Evolutionary conservation across 2,888 invertebrate species (phyloP), one percentile per base, ranked within the genome.

Genomic region (Hecatera dysodea): DNA sequence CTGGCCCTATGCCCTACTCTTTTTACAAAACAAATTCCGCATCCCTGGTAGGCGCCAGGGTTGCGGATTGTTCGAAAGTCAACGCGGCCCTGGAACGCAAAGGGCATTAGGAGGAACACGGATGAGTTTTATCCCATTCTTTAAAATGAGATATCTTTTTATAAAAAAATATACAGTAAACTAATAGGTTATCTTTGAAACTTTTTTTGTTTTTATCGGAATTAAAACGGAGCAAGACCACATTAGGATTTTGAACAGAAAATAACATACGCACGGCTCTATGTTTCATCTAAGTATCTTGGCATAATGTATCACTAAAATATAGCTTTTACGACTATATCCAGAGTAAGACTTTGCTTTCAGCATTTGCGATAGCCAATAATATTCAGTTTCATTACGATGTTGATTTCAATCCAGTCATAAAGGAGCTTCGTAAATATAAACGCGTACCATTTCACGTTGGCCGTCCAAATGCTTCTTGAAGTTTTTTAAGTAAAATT

Each of bases 301-400:
- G 15, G 44, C 44, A 19, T 15, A 39, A 39, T 39, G 15, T 15
- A 15, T 39, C 39, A 44, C 19, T 44, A 3, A 39, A 44, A 44
- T 19, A 19, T 44, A 44, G 19, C 11, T 44, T 44, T 6, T 2
- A 19, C 8, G 8, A 19, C 44, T 19, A 19, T 44, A 44, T 19
- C 8, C 44, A 44, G 2, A 15, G 2, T 12, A 11, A 9, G 0
- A 8, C 46, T 19, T 60, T 55, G 22, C 24, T 29, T 15, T 17
- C 17, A 39, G 12, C 11, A 50, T 36, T 57, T 52, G n/a, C 7
- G n/a, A 50, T 3, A 1, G 2, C 27, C 36, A 75, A 50, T 27
- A 55, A 60, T 55, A 59, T 66, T 73, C 39, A 66, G 66, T 66
- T 68, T 61, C 17, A 56, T 50, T 50, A 56, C 27, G 12, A 68